These are phyloP conservation scores for Cheilosia grossa DNA, from an alignment of 2,888 invertebrate species.

Conservation along the genomic window DNA sequence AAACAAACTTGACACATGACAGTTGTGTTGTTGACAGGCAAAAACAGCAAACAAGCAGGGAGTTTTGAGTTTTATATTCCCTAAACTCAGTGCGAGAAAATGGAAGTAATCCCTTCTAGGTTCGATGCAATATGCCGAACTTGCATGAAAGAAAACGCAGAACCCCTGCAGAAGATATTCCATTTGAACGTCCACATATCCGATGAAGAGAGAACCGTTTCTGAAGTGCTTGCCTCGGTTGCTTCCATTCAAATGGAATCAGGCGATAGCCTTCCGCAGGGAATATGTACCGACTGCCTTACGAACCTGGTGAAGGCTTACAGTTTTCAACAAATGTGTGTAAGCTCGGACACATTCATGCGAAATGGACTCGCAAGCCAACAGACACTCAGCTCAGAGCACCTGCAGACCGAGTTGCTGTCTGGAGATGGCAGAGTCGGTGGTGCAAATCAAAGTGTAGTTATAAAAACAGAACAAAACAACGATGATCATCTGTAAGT, in stretches of 20 bases:
- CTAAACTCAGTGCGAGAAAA: constrained; percentile 1
- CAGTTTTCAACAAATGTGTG: constrained; percentile 84
- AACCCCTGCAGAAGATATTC: constrained; percentile 76
- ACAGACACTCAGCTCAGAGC: neutral
- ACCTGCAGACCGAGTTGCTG: constrained; percentile 7
- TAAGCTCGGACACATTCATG: constrained; percentile 82
- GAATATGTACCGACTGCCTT: constrained; percentile 85
- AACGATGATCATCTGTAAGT: constrained; percentile 2
- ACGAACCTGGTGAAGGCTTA: constrained; percentile 84
- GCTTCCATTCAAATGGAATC: constrained; percentile 71
- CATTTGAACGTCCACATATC: constrained; percentile 76
- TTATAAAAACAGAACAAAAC: constrained; percentile 7
- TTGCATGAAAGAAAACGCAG: constrained; percentile 21
- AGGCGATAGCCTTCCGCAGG: constrained; percentile 86
- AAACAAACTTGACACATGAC: neutral
- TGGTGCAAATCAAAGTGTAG: no score
- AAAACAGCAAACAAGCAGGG: neutral
- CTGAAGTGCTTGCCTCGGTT: constrained; percentile 25
- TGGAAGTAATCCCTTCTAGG: constrained; percentile 28
- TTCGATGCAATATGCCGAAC: constrained; percentile 48
- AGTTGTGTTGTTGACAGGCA: neutral
- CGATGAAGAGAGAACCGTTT: neutral
- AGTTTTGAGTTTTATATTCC: neutral
- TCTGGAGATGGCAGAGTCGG: constrained; percentile 8
- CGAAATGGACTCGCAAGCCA: constrained; percentile 77